Base-by-base conservation (phyloP, 2,888 invertebrate species). In the Zhuqinia jingwanae region DNA sequence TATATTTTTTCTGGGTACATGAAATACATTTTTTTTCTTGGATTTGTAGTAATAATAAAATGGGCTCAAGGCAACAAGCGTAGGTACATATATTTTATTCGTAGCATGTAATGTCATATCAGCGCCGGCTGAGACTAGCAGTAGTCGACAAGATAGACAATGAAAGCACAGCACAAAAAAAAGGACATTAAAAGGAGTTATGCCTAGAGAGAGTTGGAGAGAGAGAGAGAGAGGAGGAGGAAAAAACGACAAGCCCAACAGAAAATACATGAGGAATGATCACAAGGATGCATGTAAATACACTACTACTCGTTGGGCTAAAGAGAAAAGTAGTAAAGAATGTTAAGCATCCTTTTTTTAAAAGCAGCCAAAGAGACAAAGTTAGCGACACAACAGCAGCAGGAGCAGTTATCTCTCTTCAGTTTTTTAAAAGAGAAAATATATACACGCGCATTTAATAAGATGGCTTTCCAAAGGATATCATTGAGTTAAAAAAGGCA, bases 131-230 rank as follows among this genome's bases (percentile, higher is more conserved):
- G 78, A 50, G 50, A 27, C 73, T 73, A 75, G 60, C 75, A 75
- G 45, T 30, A n/a, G n/a, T n/a, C n/a, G 60, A 73, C 75, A 36
- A 68, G 53, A 25, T 58, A 45, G 58, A 63, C 30, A 63, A 53
- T 68, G 60, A 73, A 25, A 75, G 36, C 47, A 82, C 17, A 20
- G 47, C 25, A 60, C 60, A 82, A 36, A 36, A n/a, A n/a, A n/a
- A 81, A 73, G 58, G 82, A 82, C 82, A 82, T 82, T 75, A 82
- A 75, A 60, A 63, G 22, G 8, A 75, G 45, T 56, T 36, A 27
- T 63, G 63, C 5, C 25, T 25, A 60, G 11, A 25, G 3, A 25
- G n/a, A n/a, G n/a, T n/a, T n/a, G n/a, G n/a, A n/a, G n/a, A n/a
- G n/a, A n/a, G n/a, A n/a, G n/a, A n/a, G n/a, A n/a, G n/a, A n/a